Evolutionary conservation across 2,888 invertebrate genomes (phyloP).

Genomic region (Brachyptera putata): DNA sequence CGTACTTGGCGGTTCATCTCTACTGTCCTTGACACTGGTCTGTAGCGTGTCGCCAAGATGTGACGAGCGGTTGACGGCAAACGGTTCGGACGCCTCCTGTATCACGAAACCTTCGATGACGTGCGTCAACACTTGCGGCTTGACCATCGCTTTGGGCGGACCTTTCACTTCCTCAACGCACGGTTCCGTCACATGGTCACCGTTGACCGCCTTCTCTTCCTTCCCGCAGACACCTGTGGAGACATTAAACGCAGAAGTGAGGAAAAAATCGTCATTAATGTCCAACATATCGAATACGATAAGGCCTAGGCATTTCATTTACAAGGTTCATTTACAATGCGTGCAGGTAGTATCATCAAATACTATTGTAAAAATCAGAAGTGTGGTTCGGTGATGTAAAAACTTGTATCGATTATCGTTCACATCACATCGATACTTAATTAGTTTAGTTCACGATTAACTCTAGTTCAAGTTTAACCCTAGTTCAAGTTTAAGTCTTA

Average conservation of each 20-base stretch:
- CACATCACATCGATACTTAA: too few species aligned
- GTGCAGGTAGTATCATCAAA: too few species aligned
- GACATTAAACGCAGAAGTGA: background rate
- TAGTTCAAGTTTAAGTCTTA: too few species aligned
- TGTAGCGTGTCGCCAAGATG: constrained; percentile 49
- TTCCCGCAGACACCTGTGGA: constrained; percentile 8
- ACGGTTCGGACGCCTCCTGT: constrained; percentile 87
- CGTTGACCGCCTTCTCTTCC: constrained; percentile 25
- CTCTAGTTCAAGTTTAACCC: too few species aligned
- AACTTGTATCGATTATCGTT: too few species aligned
- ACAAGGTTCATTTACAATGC: too few species aligned
- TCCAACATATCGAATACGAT: too few species aligned
- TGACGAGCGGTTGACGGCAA: constrained; percentile 67
- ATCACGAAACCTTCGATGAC: constrained; percentile 96
- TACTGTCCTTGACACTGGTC: constrained; percentile 45
- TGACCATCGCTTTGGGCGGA: constrained; percentile 89
- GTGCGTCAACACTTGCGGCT: constrained; percentile 92
- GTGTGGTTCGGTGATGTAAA: too few species aligned
- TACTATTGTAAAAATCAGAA: too few species aligned
- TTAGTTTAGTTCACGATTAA: too few species aligned
- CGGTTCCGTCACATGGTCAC: constrained; percentile 44
- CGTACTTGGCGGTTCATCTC: constrained; percentile 77
- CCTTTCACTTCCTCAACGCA: constrained; percentile 42
- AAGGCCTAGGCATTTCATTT: too few species aligned
- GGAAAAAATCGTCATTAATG: too few species aligned